Percentiles rank a stretch among this genome's conserved stretches.
Conservation (phyloP, 2,888 invertebrate genomes). For the Andrena trimmerana region DNA sequence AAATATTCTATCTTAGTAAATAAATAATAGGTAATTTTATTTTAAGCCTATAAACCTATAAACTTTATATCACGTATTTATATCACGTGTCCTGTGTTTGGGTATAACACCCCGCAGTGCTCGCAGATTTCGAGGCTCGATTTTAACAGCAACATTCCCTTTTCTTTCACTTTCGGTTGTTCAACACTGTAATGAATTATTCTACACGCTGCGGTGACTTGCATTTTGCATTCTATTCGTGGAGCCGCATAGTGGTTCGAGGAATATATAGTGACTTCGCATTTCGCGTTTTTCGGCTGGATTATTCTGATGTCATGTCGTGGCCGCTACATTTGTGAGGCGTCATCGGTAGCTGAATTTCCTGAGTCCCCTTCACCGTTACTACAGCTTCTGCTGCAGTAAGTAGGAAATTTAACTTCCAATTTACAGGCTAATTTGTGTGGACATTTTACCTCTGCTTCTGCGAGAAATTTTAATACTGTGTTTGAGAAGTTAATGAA, state of each 20-base stretch:
- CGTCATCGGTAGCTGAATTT: conserved; percentile 1
- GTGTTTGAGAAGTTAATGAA: too few relatives aligned
- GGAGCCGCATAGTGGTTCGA: conserved; percentile 3
- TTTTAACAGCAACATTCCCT: background rate
- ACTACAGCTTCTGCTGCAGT: background rate
- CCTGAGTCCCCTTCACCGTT: background rate
- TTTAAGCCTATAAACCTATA: too few relatives aligned
- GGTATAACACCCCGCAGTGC: background rate
- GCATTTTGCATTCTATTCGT: conserved; percentile 12
- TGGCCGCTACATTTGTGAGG: background rate
- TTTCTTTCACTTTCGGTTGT: background rate
- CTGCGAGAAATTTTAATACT: too few relatives aligned
- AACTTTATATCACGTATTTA: background rate
- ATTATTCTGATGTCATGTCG: conserved; percentile 25
- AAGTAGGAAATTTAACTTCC: background rate
- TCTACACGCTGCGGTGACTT: conserved; percentile 14
- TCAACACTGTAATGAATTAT: conserved; percentile 40
- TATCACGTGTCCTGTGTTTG: background rate
- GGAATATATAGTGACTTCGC: conserved; percentile 14
- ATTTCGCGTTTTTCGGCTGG: conserved; percentile 4
- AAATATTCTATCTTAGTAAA: too few relatives aligned
- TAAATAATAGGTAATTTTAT: too few relatives aligned
- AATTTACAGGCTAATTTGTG: too few relatives aligned
- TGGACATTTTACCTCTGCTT: too few relatives aligned
- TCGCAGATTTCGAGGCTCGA: conserved; percentile 13